A percentile compares a stretch with the other conserved stretches of the same genome.
Conservation (phyloP, 2,888 invertebrate genomes). For the Eupithecia pulchellata region DNA sequence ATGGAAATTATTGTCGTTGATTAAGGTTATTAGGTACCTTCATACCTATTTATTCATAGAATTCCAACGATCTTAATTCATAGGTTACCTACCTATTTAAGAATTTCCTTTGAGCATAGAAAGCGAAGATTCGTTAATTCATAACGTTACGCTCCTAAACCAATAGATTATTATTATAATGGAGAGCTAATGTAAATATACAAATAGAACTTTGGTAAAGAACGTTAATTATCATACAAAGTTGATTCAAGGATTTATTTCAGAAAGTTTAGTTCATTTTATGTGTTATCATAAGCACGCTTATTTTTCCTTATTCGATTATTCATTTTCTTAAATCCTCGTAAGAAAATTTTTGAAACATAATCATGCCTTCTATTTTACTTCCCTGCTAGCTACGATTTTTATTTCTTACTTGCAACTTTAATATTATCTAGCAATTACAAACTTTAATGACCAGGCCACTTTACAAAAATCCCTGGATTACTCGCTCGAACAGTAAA, state of each 20-base stretch:
- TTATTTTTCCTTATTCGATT: background rate
- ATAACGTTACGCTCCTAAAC: slow-evolving; percentile 42
- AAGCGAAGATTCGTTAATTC: background rate
- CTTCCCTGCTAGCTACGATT: too few relatives aligned
- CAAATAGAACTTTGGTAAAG: background rate
- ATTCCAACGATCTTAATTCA: background rate
- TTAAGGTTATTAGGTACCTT: background rate
- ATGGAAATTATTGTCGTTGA: background rate
- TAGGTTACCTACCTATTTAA: background rate
- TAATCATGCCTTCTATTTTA: background rate
- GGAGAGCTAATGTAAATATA: slow-evolving; percentile 36
- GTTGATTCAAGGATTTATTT: background rate
- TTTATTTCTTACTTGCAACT: background rate
- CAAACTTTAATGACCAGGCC: slow-evolving; percentile 18
- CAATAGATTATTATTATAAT: slow-evolving; percentile 47
- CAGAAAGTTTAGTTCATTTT: background rate
- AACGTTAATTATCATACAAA: slow-evolving; percentile 26
- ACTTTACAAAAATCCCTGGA: slow-evolving; percentile 23
- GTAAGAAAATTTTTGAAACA: background rate
- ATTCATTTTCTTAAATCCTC: background rate
- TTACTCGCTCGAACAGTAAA: slow-evolving; percentile 26
- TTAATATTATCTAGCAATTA: slow-evolving; percentile 2
- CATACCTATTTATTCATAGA: background rate
- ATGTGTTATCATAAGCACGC: background rate
- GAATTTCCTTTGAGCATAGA: slow-evolving; percentile 4